Evolutionary conservation across 2,113 vertebrate species (phyloP), one percentile per base, ranked within the genome.

Genomic region (Solea senegalensis): DNA sequence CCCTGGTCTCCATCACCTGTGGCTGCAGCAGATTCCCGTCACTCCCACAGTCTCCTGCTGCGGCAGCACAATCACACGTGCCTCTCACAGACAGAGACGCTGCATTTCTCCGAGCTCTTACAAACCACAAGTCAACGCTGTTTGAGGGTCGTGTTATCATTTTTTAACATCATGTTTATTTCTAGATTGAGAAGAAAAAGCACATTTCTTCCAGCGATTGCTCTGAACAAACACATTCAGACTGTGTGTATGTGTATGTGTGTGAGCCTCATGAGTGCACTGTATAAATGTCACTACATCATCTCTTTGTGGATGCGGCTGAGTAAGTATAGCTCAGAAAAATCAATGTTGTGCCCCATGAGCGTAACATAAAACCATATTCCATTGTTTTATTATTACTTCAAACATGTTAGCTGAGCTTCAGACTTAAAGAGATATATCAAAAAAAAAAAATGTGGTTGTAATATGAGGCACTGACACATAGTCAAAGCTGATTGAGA

Each of bases 231-330:
- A 83, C 74, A 81, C 71, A 16, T 54, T 78, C 34, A 54, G 50
- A 46, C 49, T 68, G 46, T 62, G 28, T 45, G 51, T 8, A 15
- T 67, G 61, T 21, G 43, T 58, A 45, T 0, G 14, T 69, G 10
- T 64, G 48, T 45, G 69, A 51, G 66, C 66, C 81, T 84, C 81
- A 53, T 74, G 65, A 86, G 75, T 73, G 58, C 39, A 65, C 65
- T 76, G 66, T 62, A 81, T 83, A 79, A 84, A 85, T 84, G 78
- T 75, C 82, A 81, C 72, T 51, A 78, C 75, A 88, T 89, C 82
- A 88, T 88, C 76, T 87, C 61, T 78, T 80, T 71, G 69, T 78
- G 68, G 82, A 85, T 76, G 57, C 26, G 9, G 75, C 78, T 84
- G 75, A 87, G 78, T 80, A 69, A 88, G 72, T 81, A 81, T 68